Evolutionary conservation across 2,113 vertebrate genomes (phyloP).

Genomic region (Gulo gulo): DNA sequence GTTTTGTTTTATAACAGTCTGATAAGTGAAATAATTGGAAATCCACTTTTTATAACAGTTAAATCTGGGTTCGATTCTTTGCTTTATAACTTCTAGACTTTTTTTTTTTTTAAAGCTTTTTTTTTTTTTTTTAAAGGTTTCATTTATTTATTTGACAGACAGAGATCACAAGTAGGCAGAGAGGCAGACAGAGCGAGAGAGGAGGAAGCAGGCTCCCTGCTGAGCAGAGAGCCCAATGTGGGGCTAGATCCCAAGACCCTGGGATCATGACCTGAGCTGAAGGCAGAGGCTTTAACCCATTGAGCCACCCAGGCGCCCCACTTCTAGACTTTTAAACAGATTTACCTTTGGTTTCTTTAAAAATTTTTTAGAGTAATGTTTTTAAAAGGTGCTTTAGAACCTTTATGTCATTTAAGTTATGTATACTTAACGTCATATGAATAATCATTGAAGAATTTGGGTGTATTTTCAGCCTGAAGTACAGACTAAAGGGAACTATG

Average conservation of each 20-base stretch:
- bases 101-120: not conserved
- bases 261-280: no score
- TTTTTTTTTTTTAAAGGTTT: no score
- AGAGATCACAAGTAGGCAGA: no score
- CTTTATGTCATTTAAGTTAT: not conserved
- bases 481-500: not conserved
- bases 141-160: no score
- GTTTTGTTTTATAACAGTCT: not conserved
- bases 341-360: not conserved
- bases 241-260: no score
- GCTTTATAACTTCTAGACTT: not conserved
- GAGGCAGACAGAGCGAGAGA: no score
- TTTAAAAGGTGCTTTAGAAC: not conserved
- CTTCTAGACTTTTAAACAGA: not conserved
- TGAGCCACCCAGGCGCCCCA: no score
- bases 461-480: not conserved
- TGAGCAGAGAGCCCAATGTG: no score
- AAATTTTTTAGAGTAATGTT: not conserved
- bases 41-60: not conserved
- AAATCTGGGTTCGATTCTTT: not conserved
- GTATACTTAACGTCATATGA: not conserved
- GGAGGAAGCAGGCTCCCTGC: no score
- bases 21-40: not conserved
- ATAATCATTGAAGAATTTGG: not conserved
- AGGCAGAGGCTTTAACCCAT: no score